phyloP scores from a whole-genome alignment of 1,140 invertebrate genomes.

The Cherax destructor region DNA sequence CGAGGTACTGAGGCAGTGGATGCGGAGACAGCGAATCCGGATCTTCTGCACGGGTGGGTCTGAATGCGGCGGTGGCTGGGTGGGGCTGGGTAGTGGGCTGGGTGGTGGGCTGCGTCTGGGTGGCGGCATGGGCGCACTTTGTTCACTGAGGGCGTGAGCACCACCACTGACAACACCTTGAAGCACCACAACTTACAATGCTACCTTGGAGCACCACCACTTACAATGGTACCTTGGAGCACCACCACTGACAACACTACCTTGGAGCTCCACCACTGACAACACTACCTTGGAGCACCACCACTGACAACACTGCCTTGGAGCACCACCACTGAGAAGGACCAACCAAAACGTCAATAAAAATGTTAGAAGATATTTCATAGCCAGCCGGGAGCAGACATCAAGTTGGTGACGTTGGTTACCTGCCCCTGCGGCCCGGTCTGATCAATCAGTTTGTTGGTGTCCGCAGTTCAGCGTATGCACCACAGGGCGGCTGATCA shows the following conservation, averaged over 20 bases:
- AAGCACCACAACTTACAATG: neutral
- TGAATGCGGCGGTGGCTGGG: slow-evolving; percentile 42
- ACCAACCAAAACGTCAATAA: no score
- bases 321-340: neutral
- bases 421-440: no score
- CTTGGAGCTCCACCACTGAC: slow-evolving; percentile 1
- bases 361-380: no score
- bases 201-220: no score
- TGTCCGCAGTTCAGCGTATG: no score
- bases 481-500: no score
- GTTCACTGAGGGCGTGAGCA: slow-evolving; percentile 27
- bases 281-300: neutral
- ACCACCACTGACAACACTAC: neutral
- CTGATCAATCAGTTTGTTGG: no score
- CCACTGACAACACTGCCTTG: no score
- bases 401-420: no score
- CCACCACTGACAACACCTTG: neutral
- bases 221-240: no score
- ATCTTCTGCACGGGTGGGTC: slow-evolving; percentile 52
- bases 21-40: neutral
- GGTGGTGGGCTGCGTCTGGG: slow-evolving; percentile 6
- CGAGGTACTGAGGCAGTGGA: neutral
- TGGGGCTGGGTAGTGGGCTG: neutral
- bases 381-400: no score
- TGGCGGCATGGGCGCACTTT: slow-evolving; percentile 13